Percentiles rank a stretch among this genome's conserved stretches.
phyloP scores from a whole-genome alignment of 2,113 vertebrate genomes.

The Alligator sinensis region DNA sequence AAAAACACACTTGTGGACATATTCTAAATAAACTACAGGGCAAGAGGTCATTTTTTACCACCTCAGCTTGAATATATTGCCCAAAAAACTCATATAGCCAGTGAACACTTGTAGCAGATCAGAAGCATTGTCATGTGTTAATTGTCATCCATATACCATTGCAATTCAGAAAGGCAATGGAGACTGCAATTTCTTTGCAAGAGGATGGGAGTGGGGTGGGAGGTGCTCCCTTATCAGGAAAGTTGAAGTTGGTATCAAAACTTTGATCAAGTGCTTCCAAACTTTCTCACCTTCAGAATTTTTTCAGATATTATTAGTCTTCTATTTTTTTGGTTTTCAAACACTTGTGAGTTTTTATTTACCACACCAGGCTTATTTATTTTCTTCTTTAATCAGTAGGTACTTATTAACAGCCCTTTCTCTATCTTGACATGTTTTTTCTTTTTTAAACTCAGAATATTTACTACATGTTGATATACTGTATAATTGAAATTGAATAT shows the following conservation, averaged over 20 bases:
- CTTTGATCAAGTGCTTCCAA: conserved; percentile 38
- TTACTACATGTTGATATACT: background rate
- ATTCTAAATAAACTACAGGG: background rate
- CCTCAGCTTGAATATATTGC: too few species aligned
- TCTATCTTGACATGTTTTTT: background rate
- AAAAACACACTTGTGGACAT: background rate
- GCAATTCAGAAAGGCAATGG: conserved; percentile 7
- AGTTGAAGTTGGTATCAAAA: conserved; percentile 26
- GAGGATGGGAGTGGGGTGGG: background rate
- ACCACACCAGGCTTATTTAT: background rate
- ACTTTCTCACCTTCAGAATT: background rate
- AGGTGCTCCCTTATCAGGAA: background rate
- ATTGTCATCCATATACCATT: background rate
- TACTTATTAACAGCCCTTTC: background rate
- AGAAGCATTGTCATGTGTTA: background rate
- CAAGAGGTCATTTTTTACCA: background rate
- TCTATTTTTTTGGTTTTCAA: background rate
- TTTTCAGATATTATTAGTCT: background rate
- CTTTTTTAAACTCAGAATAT: background rate
- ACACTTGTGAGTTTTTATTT: background rate
- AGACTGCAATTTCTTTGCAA: conserved; percentile 1
- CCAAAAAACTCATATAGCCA: too few species aligned
- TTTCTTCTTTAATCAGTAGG: background rate
- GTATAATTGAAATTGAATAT: background rate
- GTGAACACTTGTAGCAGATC: background rate